A percentile compares a stretch with the other conserved stretches of the same genome.
Evolutionary conservation across 2,888 invertebrate genomes (phyloP).

Genomic region (Sthenelais limicola): DNA sequence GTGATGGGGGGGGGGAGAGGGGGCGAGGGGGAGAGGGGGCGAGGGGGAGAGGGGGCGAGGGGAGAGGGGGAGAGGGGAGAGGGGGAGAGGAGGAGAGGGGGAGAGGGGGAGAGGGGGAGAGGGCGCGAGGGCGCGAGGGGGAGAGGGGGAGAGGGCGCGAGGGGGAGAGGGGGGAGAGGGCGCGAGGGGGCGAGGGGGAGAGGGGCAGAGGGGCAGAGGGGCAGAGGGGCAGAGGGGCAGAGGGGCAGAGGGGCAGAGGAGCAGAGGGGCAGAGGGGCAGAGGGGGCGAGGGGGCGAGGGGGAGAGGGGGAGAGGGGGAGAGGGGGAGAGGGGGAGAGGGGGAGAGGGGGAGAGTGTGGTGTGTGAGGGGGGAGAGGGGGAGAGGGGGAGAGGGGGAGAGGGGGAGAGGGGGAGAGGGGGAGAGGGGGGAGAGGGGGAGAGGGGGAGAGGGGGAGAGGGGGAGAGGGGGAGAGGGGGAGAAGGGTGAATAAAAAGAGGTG

Average conservation of each 20-base stretch:
- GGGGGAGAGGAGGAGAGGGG: neutral
- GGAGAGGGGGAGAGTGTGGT: neutral
- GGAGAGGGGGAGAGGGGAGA: neutral
- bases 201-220: neutral
- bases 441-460: neutral
- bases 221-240: neutral
- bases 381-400: neutral
- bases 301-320: neutral
- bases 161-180: neutral
- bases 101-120: too few relatives aligned
- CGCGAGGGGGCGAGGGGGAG: neutral
- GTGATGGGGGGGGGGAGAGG: neutral
- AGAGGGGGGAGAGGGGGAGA: neutral
- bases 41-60: neutral
- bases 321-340: neutral
- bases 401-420: neutral
- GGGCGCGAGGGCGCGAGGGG: too few relatives aligned
- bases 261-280: neutral
- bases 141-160: neutral
- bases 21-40: slow-evolving; percentile 1
- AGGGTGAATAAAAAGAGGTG: too few relatives aligned
- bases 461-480: neutral
- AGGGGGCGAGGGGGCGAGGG: neutral
- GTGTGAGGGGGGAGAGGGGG: neutral
- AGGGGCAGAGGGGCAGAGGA: neutral